Evolutionary conservation across 2,888 invertebrate species (phyloP), one percentile per base, ranked within the genome.

Genomic region (Harpalus rufipes): DNA sequence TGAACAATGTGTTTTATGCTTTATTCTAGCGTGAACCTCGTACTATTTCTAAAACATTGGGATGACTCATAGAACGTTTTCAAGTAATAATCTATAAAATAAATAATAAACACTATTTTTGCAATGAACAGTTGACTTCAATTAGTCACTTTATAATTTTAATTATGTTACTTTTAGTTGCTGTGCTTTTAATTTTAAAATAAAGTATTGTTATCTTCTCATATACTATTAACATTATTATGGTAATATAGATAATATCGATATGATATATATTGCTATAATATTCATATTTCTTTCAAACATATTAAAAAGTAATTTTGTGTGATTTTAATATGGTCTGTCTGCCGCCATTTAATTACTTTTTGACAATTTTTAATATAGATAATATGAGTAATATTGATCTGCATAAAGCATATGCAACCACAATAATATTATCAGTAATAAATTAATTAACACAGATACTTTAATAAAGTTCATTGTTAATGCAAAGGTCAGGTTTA

Each of bases 371-470:
- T 51, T 51, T 51, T 51, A 51, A 51, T 51, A 12, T 32, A 51
- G 0, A 51, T 51, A 51, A 12, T 51, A 12, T 51, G 12, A 51
- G 12, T 12, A 32, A 12, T 12, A 51, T 51, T 12, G 12, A 8
- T 10, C 44, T 51, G 44, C 44, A 8, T 51, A 51, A 32, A 3
- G 44, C 44, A 51, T 51, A 51, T 51, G 44, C 12, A 2, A 12
- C 3, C 12, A 51, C 4, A 51, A 51, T 32, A 51, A 8, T 51
- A 12, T 51, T 51, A 51, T 51, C 44, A 10, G 5, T 51, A 12
- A 51, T 51, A 12, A 51, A 51, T 51, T 51, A 51, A 51, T 51
- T 51, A 51, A 51, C 44, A 51, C 44, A 51, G 12, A 51, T 51
- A 51, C 8, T 32, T 51, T 51, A 51, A 51, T 51, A 51, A 32